Evolutionary conservation across 1,140 invertebrate species (phyloP), one percentile per base, ranked within the genome.

Genomic region (Drosophila sturtevanti): DNA sequence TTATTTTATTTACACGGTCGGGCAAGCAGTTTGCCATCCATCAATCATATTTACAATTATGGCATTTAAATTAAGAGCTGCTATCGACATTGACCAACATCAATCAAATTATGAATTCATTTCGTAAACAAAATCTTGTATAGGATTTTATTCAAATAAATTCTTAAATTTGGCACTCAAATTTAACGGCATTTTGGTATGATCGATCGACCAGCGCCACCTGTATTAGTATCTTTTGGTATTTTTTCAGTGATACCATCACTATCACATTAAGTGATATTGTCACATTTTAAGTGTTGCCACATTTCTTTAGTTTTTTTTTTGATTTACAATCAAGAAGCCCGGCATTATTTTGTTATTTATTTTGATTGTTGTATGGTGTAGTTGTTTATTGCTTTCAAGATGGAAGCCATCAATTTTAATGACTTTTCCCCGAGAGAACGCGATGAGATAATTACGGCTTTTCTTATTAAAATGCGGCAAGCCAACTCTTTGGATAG

Each of bases 381-480:
- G 16, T 7, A 11, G 10, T 48, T 21, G 0, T 4, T 48, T 5
- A 21, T 48, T 12, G 18, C 9, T 48, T 4, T 34, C 16, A 27
- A 52, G 56, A 87, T 87, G 84, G 84, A 87, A 21, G 37, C 63
- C 1, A 80, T 87, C 7, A 80, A 87, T 62, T 87, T 87, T 10
- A 74, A 82, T 38, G 84, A 87, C 12, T 87, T 89, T 21, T 59
- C 84, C 4, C 27, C 16, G 12, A 73, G 44, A 7, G 84, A 87
- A 24, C 79, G 84, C 4, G 63, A 79, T 24, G 84, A 89, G 11
- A 87, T 87, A 6, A 87, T 87, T 11, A 74, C 56, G 9, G 69
- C 55, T 0, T 89, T 87, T 34, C 77, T 87, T 10, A 62, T 67
- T 0, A 87, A 87, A 66, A 82, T 82, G 84, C 67, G 37, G 0